Evolutionary conservation across 2,888 invertebrate genomes (phyloP).

Genomic region (Cerastis leucographa): DNA sequence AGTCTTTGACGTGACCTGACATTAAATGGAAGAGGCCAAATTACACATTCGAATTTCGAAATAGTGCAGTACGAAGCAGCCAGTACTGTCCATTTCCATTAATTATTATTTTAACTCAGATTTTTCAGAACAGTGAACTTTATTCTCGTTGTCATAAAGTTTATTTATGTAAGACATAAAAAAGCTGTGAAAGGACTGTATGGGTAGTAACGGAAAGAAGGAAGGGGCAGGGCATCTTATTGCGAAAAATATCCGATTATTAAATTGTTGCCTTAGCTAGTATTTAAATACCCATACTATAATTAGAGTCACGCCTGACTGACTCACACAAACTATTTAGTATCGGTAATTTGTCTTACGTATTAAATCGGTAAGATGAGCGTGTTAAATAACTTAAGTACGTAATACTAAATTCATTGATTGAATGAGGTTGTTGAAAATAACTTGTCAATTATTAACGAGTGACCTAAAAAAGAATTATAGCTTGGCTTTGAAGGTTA

Average conservation of each 20-base stretch:
- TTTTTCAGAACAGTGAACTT: not conserved
- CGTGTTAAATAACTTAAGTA: constrained; percentile 22
- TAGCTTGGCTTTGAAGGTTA: not conserved
- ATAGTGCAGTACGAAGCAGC: constrained; percentile 17
- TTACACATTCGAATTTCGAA: constrained; percentile 48
- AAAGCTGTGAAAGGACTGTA: not conserved
- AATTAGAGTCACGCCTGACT: constrained; percentile 47
- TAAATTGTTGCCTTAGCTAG: constrained; percentile 28
- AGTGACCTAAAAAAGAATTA: constrained; percentile 3
- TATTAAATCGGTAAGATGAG: constrained; percentile 2
- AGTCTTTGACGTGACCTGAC: constrained; percentile 22
- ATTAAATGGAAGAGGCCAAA: constrained; percentile 54
- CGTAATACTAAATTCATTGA: constrained; percentile 11
- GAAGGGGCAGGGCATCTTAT: constrained; percentile 27
- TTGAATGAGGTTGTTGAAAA: constrained; percentile 4
- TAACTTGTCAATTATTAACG: constrained; percentile 12
- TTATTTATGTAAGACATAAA: not conserved
- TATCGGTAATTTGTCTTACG: constrained; percentile 36
- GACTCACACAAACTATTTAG: constrained; percentile 40
- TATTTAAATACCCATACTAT: constrained; percentile 38
- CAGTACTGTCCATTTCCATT: not conserved
- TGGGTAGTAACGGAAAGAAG: constrained; percentile 27
- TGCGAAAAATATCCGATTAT: constrained; percentile 48
- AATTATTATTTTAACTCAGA: not conserved
- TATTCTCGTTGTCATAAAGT: not conserved